Conservation (phyloP, 1,140 invertebrate species). For the Bradysia coprophila region DNA sequence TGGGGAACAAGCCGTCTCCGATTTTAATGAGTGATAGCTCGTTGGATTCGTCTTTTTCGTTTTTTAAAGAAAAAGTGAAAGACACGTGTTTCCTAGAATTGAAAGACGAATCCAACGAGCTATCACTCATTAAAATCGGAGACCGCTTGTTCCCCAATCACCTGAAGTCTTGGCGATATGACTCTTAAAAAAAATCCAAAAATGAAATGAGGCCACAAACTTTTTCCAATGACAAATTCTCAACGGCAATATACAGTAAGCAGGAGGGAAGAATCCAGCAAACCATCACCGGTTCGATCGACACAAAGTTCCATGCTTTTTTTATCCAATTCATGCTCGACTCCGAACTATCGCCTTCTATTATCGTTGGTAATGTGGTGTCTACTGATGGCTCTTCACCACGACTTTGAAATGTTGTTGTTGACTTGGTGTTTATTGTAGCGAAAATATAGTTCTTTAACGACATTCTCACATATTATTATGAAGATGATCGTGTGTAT, state of each 20-base stretch:
- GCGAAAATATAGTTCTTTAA: constrained; percentile 1
- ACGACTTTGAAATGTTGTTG: background rate
- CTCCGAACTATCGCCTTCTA: background rate
- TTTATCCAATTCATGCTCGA: background rate
- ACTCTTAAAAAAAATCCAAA: background rate
- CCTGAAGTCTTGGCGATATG: too few species aligned
- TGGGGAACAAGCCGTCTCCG: too few species aligned
- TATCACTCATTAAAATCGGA: too few species aligned
- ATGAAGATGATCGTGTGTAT: background rate
- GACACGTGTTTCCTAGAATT: too few species aligned
- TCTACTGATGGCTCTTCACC: background rate
- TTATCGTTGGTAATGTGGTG: background rate
- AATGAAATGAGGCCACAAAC: constrained; percentile 4
- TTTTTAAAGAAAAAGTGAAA: too few species aligned
- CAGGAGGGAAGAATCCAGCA: constrained; percentile 27
- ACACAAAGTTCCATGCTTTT: background rate
- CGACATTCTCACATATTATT: background rate
- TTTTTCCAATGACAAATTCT: constrained; percentile 32
- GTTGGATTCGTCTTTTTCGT: too few species aligned
- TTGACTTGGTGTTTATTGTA: background rate
- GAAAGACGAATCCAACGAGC: too few species aligned
- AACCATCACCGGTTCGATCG: constrained; percentile 27
- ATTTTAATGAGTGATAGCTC: too few species aligned
- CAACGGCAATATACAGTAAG: constrained; percentile 22
- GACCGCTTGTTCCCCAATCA: too few species aligned